A percentile compares a stretch with the other conserved stretches of the same genome.
Evolutionary conservation across 2,113 vertebrate species (phyloP).

Genomic region (Chaetodon trifascialis): DNA sequence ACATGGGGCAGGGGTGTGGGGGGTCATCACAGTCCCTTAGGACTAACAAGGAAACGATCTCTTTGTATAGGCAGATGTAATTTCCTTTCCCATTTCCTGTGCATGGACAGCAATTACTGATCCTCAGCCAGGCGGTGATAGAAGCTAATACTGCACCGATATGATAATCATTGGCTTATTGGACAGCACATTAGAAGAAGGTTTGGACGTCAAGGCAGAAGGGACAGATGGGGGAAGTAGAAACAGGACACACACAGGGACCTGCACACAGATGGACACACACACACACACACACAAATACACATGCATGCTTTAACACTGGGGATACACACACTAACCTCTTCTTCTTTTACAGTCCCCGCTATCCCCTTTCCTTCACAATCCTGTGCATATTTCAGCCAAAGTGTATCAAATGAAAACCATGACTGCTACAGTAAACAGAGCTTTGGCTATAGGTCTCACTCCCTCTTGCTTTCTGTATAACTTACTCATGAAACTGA

Average conservation of each 20-base stretch:
- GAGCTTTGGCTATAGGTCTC: slow-evolving; percentile 20
- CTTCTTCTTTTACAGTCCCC: slow-evolving; percentile 3
- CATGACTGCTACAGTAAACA: slow-evolving; percentile 24
- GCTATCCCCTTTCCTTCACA: slow-evolving; percentile 4
- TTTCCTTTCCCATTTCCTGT: slow-evolving; percentile 81
- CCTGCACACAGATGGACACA: slow-evolving; percentile 50
- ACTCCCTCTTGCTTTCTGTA: slow-evolving; percentile 6
- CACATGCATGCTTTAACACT: slow-evolving; percentile 9
- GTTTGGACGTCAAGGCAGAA: slow-evolving; percentile 68
- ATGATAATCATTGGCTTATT: slow-evolving; percentile 79
- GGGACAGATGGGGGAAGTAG: slow-evolving; percentile 72
- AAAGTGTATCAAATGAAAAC: slow-evolving; percentile 14
- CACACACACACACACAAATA: slow-evolving; percentile 7
- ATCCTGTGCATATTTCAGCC: neutral
- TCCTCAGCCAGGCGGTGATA: slow-evolving; percentile 71
- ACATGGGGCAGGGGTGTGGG: slow-evolving; percentile 29
- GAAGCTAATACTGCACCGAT: slow-evolving; percentile 77
- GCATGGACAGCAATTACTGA: slow-evolving; percentile 76
- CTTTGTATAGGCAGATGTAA: slow-evolving; percentile 77
- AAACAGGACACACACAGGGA: slow-evolving; percentile 47
- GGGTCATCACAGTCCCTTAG: slow-evolving; percentile 70
- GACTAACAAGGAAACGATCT: slow-evolving; percentile 75
- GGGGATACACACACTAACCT: slow-evolving; percentile 12
- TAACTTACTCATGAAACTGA: slow-evolving; percentile 27
- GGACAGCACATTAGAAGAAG: slow-evolving; percentile 70